Evolutionary conservation across 2,888 invertebrate genomes (phyloP).

Genomic region (Thymelicus sylvestris): DNA sequence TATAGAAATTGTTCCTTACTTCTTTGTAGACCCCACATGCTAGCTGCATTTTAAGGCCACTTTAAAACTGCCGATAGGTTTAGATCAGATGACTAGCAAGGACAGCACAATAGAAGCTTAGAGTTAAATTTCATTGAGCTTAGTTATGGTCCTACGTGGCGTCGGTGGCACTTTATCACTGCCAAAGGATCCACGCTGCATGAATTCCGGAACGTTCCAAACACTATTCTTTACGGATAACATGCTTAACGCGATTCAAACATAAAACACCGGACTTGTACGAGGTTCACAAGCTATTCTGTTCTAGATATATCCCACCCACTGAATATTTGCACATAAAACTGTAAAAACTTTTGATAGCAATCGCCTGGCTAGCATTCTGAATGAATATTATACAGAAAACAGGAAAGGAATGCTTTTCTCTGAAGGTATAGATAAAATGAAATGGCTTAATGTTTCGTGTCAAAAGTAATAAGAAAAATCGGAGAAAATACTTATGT

Average conservation of each 20-base stretch:
- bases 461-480: not conserved
- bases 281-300: not conserved
- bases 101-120: constrained; percentile 50
- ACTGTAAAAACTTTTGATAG: constrained; percentile 50
- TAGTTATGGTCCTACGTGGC: constrained; percentile 48
- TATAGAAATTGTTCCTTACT: too few relatives aligned
- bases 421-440: not conserved
- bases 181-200: constrained; percentile 51
- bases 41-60: not conserved
- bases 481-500: not conserved
- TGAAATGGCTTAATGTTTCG: not conserved
- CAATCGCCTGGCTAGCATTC: constrained; percentile 54
- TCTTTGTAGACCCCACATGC: too few relatives aligned
- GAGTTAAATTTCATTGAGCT: constrained; percentile 57
- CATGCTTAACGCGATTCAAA: constrained; percentile 16
- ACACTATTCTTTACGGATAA: constrained; percentile 24
- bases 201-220: constrained; percentile 30
- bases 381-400: constrained; percentile 10
- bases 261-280: constrained; percentile 13
- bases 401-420: constrained; percentile 10
- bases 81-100: constrained; percentile 18
- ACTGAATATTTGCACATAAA: constrained; percentile 21
- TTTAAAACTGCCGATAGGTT: not conserved
- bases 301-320: constrained; percentile 28
- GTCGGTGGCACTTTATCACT: constrained; percentile 24